Conservation (phyloP, 2,797 vertebrate genomes). For the Allobates femoralis region DNA sequence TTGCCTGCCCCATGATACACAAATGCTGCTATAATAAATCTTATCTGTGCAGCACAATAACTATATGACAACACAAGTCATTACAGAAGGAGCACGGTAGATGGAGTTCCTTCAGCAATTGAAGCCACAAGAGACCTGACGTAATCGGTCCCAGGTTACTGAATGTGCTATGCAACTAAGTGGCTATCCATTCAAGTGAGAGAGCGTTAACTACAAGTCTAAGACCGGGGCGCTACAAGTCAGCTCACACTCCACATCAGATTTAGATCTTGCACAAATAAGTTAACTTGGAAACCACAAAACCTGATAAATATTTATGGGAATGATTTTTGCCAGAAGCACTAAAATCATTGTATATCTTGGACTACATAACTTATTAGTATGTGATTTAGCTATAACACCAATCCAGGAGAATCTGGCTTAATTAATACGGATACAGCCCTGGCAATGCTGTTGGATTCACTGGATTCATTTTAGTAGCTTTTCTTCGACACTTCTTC, state of each 20-base stretch:
- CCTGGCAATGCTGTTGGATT: neutral
- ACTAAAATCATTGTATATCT: conserved; percentile 43
- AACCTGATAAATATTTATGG: conserved; percentile 45
- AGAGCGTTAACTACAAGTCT: conserved; percentile 4
- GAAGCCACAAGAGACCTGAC: neutral
- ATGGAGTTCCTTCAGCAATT: neutral
- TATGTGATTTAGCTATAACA: conserved; percentile 31
- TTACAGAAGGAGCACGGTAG: neutral
- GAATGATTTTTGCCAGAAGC: conserved; percentile 23
- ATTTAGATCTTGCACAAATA: conserved; percentile 14
- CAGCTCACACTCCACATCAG: neutral
- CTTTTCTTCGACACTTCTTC: conserved; percentile 30
- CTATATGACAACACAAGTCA: neutral
- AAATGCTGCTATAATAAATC: neutral
- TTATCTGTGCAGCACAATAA: neutral
- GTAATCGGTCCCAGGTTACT: neutral
- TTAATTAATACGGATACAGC: conserved; percentile 47
- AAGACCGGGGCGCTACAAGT: neutral
- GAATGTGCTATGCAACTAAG: neutral
- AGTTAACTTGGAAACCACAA: conserved; percentile 2
- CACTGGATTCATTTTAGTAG: neutral
- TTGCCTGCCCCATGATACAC: no score
- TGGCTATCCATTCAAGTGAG: neutral
- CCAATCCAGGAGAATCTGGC: conserved; percentile 46
- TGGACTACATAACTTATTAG: conserved; percentile 28